Conservation (phyloP, 1,140 invertebrate species). For the Matsumurasca onukii region DNA sequence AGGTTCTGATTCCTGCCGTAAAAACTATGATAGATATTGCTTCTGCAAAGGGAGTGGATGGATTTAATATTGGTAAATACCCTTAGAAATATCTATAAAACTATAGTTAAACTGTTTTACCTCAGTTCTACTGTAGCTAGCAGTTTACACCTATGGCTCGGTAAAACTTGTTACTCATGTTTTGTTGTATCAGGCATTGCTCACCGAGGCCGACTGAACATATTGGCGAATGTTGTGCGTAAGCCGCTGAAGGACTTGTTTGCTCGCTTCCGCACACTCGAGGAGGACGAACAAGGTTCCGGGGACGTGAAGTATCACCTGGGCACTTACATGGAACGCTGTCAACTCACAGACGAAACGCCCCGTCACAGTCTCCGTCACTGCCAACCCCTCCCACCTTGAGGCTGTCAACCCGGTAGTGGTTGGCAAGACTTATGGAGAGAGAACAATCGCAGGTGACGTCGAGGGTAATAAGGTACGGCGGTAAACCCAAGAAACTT, state of each 20-base stretch:
- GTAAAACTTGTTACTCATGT: neutral
- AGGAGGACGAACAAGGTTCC: neutral
- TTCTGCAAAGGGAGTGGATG: constrained; percentile 2
- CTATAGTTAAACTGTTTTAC: neutral
- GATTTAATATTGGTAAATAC: neutral
- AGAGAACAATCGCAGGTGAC: neutral
- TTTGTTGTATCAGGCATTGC: constrained; percentile 44
- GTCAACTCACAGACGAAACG: neutral
- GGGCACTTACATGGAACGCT: constrained; percentile 66
- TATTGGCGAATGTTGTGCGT: constrained; percentile 23
- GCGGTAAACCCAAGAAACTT: no score
- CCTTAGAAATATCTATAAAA: no score
- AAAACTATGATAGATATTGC: constrained; percentile 12
- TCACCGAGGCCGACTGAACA: constrained; percentile 31
- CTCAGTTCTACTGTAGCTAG: neutral
- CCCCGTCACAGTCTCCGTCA: neutral
- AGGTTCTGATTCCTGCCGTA: constrained; percentile 97
- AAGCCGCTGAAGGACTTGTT: constrained; percentile 13
- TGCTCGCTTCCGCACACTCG: neutral
- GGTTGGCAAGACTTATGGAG: neutral
- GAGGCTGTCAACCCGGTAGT: constrained; percentile 21
- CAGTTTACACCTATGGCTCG: neutral
- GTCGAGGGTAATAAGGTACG: neutral
- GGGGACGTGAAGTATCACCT: constrained; percentile 35
- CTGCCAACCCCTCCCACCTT: constrained; percentile 26